Evolutionary conservation across 1,140 invertebrate species (phyloP).

Genomic region (Scaptodrosophila lebanonensis): DNA sequence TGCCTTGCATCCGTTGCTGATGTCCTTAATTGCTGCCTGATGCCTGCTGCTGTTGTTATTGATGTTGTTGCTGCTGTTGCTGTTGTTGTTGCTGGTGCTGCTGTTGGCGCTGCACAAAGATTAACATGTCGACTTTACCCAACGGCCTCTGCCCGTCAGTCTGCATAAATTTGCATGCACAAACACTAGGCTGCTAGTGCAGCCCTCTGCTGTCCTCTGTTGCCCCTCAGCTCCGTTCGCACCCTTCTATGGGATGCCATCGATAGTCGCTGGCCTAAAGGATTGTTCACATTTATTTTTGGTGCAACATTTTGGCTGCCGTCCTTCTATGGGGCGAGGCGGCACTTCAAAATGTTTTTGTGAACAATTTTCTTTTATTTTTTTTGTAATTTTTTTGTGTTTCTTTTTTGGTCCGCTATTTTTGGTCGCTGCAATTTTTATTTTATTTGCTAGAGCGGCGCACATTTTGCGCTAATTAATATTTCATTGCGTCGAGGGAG

Average conservation of each 20-base stretch:
- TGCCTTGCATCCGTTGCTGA: slow-evolving; percentile 30
- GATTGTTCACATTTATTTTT: no score
- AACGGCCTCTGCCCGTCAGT: slow-evolving; percentile 3
- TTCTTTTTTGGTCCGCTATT: slow-evolving; percentile 18
- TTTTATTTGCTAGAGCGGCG: slow-evolving; percentile 52
- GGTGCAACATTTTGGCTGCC: no score
- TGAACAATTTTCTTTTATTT: no score
- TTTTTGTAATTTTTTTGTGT: slow-evolving; percentile 15
- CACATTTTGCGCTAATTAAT: slow-evolving; percentile 71
- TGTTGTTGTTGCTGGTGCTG: slow-evolving; percentile 12
- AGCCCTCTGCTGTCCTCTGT: no score
- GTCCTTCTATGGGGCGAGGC: no score
- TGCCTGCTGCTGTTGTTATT: slow-evolving; percentile 29
- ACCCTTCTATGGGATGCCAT: no score
- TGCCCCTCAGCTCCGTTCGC: background rate
- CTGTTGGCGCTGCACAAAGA: slow-evolving; percentile 14
- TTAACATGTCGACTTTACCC: slow-evolving; percentile 33
- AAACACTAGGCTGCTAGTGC: no score
- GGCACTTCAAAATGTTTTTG: no score
- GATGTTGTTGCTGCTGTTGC: slow-evolving; percentile 7
- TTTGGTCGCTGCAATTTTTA: slow-evolving; percentile 42
- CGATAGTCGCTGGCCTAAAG: no score
- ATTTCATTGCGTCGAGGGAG: slow-evolving; percentile 52
- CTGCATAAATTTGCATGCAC: slow-evolving; percentile 35
- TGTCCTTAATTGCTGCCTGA: slow-evolving; percentile 71